Percentiles rank a stretch among this genome's conserved stretches.
These are phyloP conservation scores for Megastigmus dorsalis DNA, from an alignment of 2,888 invertebrate species.

Conservation along the genomic window DNA sequence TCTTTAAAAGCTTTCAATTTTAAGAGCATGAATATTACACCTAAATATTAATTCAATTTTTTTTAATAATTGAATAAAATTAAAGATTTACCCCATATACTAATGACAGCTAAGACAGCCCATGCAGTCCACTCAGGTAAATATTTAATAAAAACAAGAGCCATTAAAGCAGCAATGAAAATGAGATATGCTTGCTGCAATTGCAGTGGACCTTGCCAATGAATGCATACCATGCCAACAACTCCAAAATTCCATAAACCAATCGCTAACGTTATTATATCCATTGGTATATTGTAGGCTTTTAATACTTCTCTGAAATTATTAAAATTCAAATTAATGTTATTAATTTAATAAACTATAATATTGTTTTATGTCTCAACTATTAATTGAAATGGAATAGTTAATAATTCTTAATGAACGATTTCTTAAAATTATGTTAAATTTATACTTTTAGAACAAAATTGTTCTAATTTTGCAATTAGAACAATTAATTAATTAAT, in stretches of 20 bases:
- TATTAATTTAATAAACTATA: not conserved
- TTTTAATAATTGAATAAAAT: too few species aligned
- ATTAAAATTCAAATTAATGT: constrained; percentile 4
- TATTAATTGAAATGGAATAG: not conserved
- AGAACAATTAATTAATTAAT: too few species aligned
- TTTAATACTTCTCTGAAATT: constrained; percentile 86
- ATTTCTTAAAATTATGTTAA: too few species aligned
- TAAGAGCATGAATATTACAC: not conserved
- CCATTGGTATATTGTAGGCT: constrained; percentile 97
- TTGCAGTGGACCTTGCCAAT: constrained; percentile 97
- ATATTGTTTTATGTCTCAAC: constrained; percentile 3
- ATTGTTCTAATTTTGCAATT: too few species aligned
- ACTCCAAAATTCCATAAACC: constrained; percentile 98
- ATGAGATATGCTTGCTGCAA: constrained; percentile 98
- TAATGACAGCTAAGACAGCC: constrained; percentile 96
- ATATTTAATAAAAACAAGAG: constrained; percentile 98
- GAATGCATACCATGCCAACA: constrained; percentile 98
- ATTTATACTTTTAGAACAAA: constrained; percentile 9
- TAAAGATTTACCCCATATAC: constrained; percentile 97
- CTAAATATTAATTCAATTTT: constrained; percentile 14
- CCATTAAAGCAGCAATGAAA: constrained; percentile 98
- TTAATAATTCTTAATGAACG: not conserved
- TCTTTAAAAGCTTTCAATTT: not conserved
- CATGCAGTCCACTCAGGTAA: constrained; percentile 99
- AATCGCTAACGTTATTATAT: constrained; percentile 90